Conservation (phyloP, 2,888 invertebrate species). For the Zygogramma bicolorata region DNA sequence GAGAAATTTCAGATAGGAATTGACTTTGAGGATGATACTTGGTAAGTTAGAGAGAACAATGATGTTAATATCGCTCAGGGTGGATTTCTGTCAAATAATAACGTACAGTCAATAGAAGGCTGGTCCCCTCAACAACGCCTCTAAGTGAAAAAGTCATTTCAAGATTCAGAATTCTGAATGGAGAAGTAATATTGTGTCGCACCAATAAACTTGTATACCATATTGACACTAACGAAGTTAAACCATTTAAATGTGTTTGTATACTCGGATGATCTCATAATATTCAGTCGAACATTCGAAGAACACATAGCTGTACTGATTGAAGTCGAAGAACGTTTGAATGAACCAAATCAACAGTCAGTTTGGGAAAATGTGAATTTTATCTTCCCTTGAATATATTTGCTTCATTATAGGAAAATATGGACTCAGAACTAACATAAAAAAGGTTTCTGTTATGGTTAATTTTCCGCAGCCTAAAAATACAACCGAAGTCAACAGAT, state of each 20-base stretch:
- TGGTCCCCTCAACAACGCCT: too few relatives aligned
- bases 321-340: conserved; percentile 21
- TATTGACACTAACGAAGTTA: conserved; percentile 19
- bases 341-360: conserved; percentile 26
- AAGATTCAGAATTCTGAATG: background rate
- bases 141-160: too few relatives aligned
- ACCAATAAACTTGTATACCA: conserved; percentile 21
- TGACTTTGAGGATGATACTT: background rate
- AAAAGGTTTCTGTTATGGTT: conserved; percentile 27
- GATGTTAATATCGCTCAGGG: too few relatives aligned
- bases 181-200: conserved; percentile 16
- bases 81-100: too few relatives aligned
- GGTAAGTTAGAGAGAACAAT: too few relatives aligned
- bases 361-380: conserved; percentile 34
- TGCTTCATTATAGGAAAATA: conserved; percentile 28
- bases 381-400: conserved; percentile 30
- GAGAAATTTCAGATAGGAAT: conserved; percentile 7
- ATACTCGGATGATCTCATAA: conserved; percentile 45
- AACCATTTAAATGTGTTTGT: conserved; percentile 25
- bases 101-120: too few relatives aligned
- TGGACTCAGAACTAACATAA: conserved; percentile 22
- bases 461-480: conserved; percentile 45
- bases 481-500: conserved; percentile 52
- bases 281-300: conserved; percentile 18
- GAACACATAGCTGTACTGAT: conserved; percentile 26